Evolutionary conservation across 37 sponge, comb jelly and placozoan species (phyloP), one percentile per base, ranked within the genome.

Genomic region (Spongia lamella): DNA sequence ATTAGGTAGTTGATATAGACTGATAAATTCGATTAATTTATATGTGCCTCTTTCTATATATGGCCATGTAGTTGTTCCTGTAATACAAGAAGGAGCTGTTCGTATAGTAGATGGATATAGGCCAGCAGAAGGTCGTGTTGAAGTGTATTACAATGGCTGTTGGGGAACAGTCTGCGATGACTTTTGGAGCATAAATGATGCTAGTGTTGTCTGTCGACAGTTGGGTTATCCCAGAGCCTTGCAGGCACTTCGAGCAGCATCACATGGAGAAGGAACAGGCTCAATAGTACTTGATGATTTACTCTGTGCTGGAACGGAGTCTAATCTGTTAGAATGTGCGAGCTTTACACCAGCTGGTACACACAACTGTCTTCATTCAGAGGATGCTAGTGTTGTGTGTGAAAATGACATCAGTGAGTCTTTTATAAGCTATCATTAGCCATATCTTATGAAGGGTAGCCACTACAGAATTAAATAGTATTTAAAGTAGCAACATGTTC

Each of bases 151-250:
- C 19, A 34, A 51, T 38, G 77, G 77, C 13, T 32, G 51, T 17
- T 76, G 77, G 77, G 77, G 77, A 21, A 38, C 38, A 7, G 77
- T 76, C 63, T 76, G 77, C 33, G 65, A 76, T 40, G 77, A 76
- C 33, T 39, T 21, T 7, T 76, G 31, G 31, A 63, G 65, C 5
- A 3, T 59, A 9, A 7, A 27, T 39, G 77, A 76, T 37, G 77
- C 63, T n/a, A 24, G 38, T 63, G 77, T 76, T 4, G 64, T 60
- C n/a, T 76, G 77, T 27, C 19, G 27, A 27, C 31, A 21, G 6
- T 19, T 72, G 22, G 57, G 73, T 38, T 72, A 72, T 31, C 21
- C 59, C 29, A 24, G 57, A 24, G 73, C 73, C 5, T 20, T 24
- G 11, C 29, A 4, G 7, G 59, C 59, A 53, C 34, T n/a, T 19